Evolutionary conservation across 1,140 invertebrate genomes (phyloP).

Genomic region (Drosophila nikananu): DNA sequence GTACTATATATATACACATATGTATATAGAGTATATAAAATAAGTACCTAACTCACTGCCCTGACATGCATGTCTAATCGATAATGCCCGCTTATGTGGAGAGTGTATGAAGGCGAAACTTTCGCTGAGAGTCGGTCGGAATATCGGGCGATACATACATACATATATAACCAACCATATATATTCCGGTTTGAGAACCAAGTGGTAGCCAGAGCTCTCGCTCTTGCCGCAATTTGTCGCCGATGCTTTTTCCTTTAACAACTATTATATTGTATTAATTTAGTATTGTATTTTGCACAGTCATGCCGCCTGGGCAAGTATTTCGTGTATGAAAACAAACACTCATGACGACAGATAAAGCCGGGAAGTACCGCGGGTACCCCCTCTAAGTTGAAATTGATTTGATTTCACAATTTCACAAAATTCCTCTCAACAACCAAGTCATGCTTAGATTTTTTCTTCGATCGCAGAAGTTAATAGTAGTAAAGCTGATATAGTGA

Average conservation of each 20-base stretch:
- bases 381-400: background rate
- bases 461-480: background rate
- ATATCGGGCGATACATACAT: background rate
- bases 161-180: background rate
- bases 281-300: constrained; percentile 38
- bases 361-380: background rate
- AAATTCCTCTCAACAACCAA: background rate
- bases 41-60: background rate
- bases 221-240: constrained; percentile 35
- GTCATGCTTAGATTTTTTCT: background rate
- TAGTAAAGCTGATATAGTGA: background rate
- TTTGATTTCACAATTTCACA: constrained; percentile 27
- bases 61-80: constrained; percentile 11
- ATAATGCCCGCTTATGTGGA: background rate
- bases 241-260: constrained; percentile 16
- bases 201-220: background rate
- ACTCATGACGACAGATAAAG: constrained; percentile 29
- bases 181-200: constrained; percentile 38
- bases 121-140: constrained; percentile 27
- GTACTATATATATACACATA: background rate
- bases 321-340: constrained; percentile 30
- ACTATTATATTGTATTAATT: constrained; percentile 5
- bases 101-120: constrained; percentile 24
- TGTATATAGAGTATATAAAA: background rate
- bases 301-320: constrained; percentile 64